These are phyloP conservation scores for Bombyx mandarina DNA, from an alignment of 1,140 invertebrate genomes.

Conservation along the genomic window DNA sequence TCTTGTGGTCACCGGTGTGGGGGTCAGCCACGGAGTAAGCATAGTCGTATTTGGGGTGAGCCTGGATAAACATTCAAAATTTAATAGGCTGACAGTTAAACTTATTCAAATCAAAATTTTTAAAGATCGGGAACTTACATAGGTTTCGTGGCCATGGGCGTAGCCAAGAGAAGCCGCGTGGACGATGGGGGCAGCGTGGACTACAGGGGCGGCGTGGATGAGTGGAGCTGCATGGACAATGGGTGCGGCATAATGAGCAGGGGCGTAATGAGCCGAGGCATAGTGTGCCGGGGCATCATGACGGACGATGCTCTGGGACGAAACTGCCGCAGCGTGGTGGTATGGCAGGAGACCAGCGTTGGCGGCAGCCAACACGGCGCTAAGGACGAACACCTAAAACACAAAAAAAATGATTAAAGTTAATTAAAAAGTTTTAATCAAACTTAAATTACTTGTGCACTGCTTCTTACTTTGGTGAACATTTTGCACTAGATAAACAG, in stretches of 20 bases:
- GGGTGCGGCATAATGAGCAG: constrained; percentile 23
- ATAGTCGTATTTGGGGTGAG: constrained; percentile 68
- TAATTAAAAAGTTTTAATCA: not conserved
- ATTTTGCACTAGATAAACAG: constrained; percentile 65
- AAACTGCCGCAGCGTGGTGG: constrained; percentile 57
- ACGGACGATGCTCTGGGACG: constrained; percentile 64
- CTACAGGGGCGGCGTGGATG: constrained; percentile 50
- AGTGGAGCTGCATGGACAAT: constrained; percentile 31
- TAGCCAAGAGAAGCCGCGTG: constrained; percentile 42
- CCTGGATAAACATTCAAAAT: constrained; percentile 23
- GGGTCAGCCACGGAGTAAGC: constrained; percentile 64
- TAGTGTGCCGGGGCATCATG: constrained; percentile 59
- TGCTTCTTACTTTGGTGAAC: constrained; percentile 62
- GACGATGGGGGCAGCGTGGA: constrained; percentile 39
- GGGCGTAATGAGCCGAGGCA: constrained; percentile 33
- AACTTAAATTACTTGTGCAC: not conserved
- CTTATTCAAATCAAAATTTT: not conserved
- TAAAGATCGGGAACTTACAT: constrained; percentile 24
- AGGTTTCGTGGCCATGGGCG: constrained; percentile 36
- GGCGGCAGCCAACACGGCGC: constrained; percentile 57
- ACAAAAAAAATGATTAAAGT: not conserved
- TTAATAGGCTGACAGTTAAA: not conserved
- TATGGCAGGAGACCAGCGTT: constrained; percentile 51
- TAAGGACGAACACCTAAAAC: constrained; percentile 45
- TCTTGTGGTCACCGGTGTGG: constrained; percentile 64